Evolutionary conservation across 2,888 invertebrate species (phyloP).

Genomic region (Junonia oenone): DNA sequence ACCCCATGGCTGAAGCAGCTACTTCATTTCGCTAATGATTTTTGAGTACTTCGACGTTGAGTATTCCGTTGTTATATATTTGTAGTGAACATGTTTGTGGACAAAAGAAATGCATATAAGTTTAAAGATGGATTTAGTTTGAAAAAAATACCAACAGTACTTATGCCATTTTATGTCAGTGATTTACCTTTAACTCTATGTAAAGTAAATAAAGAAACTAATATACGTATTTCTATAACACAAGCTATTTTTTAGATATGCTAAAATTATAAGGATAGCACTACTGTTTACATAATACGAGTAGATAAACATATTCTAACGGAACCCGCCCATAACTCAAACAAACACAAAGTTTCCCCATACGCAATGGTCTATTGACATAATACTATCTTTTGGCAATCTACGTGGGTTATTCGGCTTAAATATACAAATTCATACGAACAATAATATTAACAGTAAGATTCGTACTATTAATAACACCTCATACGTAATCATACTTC

Average conservation of each 20-base stretch:
- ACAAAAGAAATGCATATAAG: no score
- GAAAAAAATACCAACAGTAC: no score
- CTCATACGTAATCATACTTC: no score
- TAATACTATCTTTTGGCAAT: not conserved
- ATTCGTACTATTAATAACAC: not conserved
- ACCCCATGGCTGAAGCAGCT: not conserved
- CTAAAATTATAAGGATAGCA: no score
- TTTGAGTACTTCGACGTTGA: not conserved
- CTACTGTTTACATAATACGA: no score
- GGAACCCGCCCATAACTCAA: not conserved
- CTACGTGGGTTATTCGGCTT: not conserved
- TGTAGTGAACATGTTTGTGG: not conserved
- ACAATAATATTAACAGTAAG: not conserved
- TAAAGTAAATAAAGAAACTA: no score
- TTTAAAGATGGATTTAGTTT: no score
- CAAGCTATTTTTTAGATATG: no score
- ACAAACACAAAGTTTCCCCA: constrained; percentile 6
- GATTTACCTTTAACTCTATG: no score
- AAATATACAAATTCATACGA: not conserved
- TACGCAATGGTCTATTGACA: not conserved
- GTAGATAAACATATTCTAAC: not conserved
- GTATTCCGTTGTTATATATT: no score
- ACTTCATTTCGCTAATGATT: not conserved
- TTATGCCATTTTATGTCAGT: no score
- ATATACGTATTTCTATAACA: no score